Conservation (phyloP, 2,888 invertebrate genomes). For the Cephus nigrinus region DNA sequence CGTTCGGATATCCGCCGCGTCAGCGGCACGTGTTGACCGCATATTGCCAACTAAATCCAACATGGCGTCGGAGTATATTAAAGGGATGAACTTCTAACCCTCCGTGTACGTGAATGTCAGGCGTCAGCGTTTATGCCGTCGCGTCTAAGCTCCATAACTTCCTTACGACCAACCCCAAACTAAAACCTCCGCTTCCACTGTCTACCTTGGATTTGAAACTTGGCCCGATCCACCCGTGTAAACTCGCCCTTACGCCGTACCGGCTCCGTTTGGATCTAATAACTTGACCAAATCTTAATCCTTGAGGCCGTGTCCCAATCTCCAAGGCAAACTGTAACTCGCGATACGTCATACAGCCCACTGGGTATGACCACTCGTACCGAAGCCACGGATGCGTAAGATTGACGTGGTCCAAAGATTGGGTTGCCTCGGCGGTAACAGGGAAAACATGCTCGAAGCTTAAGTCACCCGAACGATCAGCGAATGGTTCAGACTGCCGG, state of each 20-base stretch:
- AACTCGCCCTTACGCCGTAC: neutral
- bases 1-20: neutral
- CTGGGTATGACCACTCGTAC: neutral
- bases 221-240: neutral
- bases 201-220: neutral
- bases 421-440: too few relatives aligned
- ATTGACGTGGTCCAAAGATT: neutral
- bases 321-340: neutral
- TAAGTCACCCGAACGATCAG: neutral
- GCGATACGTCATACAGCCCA: neutral
- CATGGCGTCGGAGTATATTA: slow-evolving; percentile 8
- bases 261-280: neutral
- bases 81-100: slow-evolving; percentile 10
- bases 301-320: too few relatives aligned
- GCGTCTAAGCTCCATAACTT: slow-evolving; percentile 27
- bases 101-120: slow-evolving; percentile 16
- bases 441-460: neutral
- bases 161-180: slow-evolving; percentile 19
- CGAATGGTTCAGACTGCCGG: neutral
- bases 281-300: neutral
- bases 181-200: neutral
- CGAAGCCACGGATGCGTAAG: neutral
- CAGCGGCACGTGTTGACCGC: neutral
- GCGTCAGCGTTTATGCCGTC: slow-evolving; percentile 25
- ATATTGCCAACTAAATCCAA: neutral